Conservation (phyloP, 1,140 invertebrate species). For the Diabrotica virgifera region DNA sequence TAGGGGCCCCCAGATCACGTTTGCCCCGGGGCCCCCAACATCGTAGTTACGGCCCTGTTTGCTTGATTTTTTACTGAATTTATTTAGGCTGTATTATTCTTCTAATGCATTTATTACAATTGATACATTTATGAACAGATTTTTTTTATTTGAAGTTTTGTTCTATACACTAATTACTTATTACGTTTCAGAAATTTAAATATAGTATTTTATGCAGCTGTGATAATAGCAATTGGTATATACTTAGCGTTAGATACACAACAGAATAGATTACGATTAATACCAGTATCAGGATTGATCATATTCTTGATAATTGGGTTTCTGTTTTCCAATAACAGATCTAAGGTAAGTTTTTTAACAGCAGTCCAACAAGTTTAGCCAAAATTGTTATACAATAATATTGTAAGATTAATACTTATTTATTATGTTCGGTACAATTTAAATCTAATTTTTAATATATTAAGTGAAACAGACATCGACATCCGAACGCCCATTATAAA, state of each 20-base stretch:
- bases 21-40: no score
- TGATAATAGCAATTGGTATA: slow-evolving; percentile 53
- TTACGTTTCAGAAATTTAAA: slow-evolving; percentile 29
- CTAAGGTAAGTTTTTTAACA: slow-evolving; percentile 46
- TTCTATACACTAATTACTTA: slow-evolving; percentile 3
- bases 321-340: slow-evolving; percentile 62
- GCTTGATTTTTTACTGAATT: not conserved
- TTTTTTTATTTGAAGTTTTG: not conserved
- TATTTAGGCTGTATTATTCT: slow-evolving; percentile 1
- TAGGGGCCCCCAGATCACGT: no score
- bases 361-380: no score
- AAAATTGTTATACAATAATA: no score
- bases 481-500: no score
- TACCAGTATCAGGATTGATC: slow-evolving; percentile 63
- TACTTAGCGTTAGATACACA: slow-evolving; percentile 66
- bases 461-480: no score
- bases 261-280: slow-evolving; percentile 59
- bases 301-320: slow-evolving; percentile 55
- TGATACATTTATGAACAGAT: slow-evolving; percentile 1
- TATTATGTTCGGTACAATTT: no score
- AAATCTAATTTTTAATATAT: no score
- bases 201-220: slow-evolving; percentile 24
- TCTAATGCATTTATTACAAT: slow-evolving; percentile 10
- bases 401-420: no score
- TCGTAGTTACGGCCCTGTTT: no score